phyloP scores from a whole-genome alignment of 2,888 invertebrate genomes.

The Margaritifera margaritifera region DNA sequence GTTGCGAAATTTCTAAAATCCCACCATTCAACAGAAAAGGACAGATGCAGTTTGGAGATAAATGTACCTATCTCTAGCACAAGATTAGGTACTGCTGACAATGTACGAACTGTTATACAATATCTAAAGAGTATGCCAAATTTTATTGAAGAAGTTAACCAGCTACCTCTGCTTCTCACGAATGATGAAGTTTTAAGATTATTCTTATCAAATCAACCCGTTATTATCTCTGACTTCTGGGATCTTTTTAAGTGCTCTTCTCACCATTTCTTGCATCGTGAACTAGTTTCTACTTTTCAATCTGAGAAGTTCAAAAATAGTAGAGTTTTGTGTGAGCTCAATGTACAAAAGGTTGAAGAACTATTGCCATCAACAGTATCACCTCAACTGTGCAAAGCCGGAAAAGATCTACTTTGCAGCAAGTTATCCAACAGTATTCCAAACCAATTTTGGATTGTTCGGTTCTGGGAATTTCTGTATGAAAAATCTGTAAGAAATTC shows the following conservation, averaged over 20 bases:
- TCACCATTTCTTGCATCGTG: constrained; percentile 6
- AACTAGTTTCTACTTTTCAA: constrained; percentile 2
- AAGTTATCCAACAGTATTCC: too few relatives aligned
- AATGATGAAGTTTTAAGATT: constrained; percentile 36
- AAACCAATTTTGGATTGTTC: too few relatives aligned
- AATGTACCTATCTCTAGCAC: constrained; percentile 2
- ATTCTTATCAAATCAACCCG: constrained; percentile 26
- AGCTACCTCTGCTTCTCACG: constrained; percentile 51
- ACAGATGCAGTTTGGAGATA: neutral
- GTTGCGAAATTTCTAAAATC: constrained; percentile 17
- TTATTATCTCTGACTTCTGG: constrained; percentile 23
- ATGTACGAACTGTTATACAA: constrained; percentile 1
- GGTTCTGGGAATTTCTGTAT: too few relatives aligned
- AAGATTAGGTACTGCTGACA: constrained; percentile 4
- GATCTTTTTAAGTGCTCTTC: constrained; percentile 11
- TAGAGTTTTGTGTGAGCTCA: constrained; percentile 2
- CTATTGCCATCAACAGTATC: neutral
- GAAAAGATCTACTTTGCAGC: too few relatives aligned
- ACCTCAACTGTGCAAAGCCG: too few relatives aligned
- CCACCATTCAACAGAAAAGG: neutral
- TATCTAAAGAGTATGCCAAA: constrained; percentile 27
- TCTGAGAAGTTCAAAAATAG: neutral
- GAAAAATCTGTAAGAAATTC: too few relatives aligned
- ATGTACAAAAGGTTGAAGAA: constrained; percentile 2
- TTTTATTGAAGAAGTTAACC: constrained; percentile 21